Evolutionary conservation across 2,888 invertebrate species (phyloP).

Genomic region (Archips xylosteana): DNA sequence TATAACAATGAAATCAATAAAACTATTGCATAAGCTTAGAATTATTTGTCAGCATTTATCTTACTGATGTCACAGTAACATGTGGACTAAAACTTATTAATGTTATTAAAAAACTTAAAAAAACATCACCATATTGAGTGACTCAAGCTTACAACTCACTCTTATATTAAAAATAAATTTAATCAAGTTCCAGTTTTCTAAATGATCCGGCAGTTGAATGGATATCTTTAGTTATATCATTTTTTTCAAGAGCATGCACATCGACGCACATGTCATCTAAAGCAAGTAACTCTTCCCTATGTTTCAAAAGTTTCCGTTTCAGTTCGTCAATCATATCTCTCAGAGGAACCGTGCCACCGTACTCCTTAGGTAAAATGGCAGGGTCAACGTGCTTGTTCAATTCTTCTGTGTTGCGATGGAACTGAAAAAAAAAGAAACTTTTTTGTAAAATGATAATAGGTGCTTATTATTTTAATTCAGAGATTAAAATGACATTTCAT

Average conservation of each 20-base stretch:
- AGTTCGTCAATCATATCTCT: constrained; percentile 92
- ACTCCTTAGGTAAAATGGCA: constrained; percentile 93
- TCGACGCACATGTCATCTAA: constrained; percentile 92
- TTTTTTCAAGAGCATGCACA: constrained; percentile 86
- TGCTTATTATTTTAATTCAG: not conserved
- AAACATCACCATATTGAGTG: not conserved
- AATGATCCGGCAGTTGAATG: constrained; percentile 93
- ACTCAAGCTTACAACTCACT: not conserved
- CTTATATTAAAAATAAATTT: constrained; percentile 46
- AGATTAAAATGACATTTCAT: too few species aligned
- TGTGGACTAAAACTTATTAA: not conserved
- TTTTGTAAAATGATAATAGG: not conserved
- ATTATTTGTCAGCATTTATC: constrained; percentile 25
- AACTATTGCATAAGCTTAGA: constrained; percentile 35
- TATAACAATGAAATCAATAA: constrained; percentile 31
- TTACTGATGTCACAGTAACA: not conserved
- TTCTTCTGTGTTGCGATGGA: constrained; percentile 91
- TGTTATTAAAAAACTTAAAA: not conserved
- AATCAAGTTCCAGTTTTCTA: constrained; percentile 94
- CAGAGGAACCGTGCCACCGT: constrained; percentile 93
- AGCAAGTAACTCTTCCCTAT: constrained; percentile 88
- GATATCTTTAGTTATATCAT: constrained; percentile 88
- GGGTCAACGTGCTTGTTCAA: constrained; percentile 89
- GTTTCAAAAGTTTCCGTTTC: constrained; percentile 87
- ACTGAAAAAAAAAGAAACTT: constrained; percentile 73